phyloP scores from a whole-genome alignment of 2,797 vertebrate species.

The Gymnodraco acuticeps region DNA sequence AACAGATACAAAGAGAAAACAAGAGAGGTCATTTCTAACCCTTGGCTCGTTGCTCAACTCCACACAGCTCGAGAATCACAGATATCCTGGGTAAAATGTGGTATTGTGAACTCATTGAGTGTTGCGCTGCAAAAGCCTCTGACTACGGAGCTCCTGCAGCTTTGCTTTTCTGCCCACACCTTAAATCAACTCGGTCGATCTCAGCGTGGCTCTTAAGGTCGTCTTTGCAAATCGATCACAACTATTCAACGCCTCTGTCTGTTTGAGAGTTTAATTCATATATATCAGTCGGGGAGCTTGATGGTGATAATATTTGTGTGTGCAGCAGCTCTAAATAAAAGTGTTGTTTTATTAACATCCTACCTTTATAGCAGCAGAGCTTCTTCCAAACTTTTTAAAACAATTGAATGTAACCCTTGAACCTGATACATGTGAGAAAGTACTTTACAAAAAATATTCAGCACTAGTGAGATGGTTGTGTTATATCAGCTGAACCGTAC shows the following conservation, averaged over 20 bases:
- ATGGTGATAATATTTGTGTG: neutral
- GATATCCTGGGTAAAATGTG: no score
- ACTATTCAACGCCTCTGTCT: conserved; percentile 40
- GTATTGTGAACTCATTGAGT: neutral
- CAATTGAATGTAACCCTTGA: neutral
- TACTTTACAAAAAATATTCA: neutral
- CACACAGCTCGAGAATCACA: neutral
- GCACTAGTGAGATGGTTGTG: neutral
- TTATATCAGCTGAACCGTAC: neutral
- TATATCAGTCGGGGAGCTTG: conserved; percentile 2
- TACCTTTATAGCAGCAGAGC: neutral
- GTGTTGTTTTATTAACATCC: neutral
- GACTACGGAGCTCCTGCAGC: conserved; percentile 56
- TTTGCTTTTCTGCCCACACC: conserved; percentile 47
- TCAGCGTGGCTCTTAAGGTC: conserved; percentile 11
- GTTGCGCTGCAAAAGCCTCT: conserved; percentile 57
- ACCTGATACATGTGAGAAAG: neutral
- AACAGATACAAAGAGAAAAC: neutral
- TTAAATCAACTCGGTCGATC: conserved; percentile 43
- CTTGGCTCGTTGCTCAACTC: neutral
- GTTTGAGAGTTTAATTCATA: conserved; percentile 36
- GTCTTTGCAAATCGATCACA: conserved; percentile 44
- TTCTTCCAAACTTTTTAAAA: neutral
- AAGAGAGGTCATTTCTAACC: no score
- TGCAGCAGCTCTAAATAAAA: neutral